Percentiles rank a stretch among this genome's conserved stretches.
Evolutionary conservation across 2,888 invertebrate species (phyloP).

Genomic region (Cataglyphis rosenhaueri): DNA sequence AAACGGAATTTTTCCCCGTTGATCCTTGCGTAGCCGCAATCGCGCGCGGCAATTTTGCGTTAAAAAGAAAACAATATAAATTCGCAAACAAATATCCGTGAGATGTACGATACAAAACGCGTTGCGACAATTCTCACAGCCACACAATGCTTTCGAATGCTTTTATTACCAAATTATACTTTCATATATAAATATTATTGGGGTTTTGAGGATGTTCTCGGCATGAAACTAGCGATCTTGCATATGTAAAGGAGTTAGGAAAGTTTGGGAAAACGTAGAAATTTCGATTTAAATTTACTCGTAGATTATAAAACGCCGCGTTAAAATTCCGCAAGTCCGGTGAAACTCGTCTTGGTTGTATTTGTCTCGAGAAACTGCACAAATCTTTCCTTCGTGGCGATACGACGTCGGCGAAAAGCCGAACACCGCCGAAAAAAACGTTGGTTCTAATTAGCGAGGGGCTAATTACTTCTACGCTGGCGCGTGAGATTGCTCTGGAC

Average conservation of each 20-base stretch:
- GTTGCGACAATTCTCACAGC: background rate
- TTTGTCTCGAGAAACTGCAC: background rate
- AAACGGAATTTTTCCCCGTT: conserved; percentile 70
- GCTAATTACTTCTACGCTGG: conserved; percentile 41
- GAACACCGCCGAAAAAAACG: conserved; percentile 22
- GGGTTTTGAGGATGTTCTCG: background rate
- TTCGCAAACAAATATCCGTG: conserved; percentile 65
- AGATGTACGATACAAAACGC: conserved; percentile 43
- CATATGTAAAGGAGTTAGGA: background rate
- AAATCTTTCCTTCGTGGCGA: background rate
- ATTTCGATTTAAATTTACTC: background rate
- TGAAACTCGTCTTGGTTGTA: background rate
- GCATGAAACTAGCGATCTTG: background rate
- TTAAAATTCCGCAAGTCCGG: conserved; percentile 25
- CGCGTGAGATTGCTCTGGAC: conserved; percentile 33
- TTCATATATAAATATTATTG: background rate
- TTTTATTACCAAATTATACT: background rate
- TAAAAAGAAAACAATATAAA: conserved; percentile 47
- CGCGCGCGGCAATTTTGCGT: conserved; percentile 61
- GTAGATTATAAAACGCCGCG: background rate
- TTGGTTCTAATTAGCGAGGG: conserved; percentile 42
- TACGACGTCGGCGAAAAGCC: conserved; percentile 22
- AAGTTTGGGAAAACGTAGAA: background rate
- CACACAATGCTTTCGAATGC: background rate
- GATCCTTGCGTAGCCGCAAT: conserved; percentile 53